Conservation (phyloP, 1,140 invertebrate species). For the Procambarus virginalis region DNA sequence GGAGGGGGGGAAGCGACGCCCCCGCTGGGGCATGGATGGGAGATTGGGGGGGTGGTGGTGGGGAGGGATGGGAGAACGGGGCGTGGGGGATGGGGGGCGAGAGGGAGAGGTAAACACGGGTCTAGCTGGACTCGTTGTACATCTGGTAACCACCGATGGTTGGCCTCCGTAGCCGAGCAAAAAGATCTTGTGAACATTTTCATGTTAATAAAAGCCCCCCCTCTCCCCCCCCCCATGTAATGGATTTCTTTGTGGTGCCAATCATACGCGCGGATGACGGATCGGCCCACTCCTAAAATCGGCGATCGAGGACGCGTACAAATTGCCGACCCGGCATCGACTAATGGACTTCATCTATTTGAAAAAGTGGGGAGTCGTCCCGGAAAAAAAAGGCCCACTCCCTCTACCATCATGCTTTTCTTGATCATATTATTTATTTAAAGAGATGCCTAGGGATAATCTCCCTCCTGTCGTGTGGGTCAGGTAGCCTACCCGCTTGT, state of each 20-base stretch:
- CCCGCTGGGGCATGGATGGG: not conserved
- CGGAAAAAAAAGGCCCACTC: slow-evolving; percentile 48
- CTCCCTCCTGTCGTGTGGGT: not conserved
- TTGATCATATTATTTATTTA: slow-evolving; percentile 67
- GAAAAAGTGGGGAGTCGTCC: slow-evolving; percentile 68
- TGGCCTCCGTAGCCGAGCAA: slow-evolving; percentile 31
- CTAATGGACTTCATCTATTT: slow-evolving; percentile 68
- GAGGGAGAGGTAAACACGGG: not conserved
- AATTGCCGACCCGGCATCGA: slow-evolving; percentile 64
- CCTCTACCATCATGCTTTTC: slow-evolving; percentile 46
- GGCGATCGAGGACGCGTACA: slow-evolving; percentile 68
- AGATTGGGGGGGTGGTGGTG: too few species aligned
- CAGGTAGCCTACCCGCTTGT: not conserved
- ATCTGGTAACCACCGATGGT: slow-evolving; percentile 8
- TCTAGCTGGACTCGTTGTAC: slow-evolving; percentile 12
- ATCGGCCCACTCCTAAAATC: slow-evolving; percentile 69
- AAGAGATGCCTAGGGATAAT: slow-evolving; percentile 46
- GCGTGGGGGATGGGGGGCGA: too few species aligned
- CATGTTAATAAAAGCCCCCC: slow-evolving; percentile 62
- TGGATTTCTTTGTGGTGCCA: slow-evolving; percentile 71
- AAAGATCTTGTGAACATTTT: slow-evolving; percentile 68
- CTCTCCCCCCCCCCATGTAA: slow-evolving; percentile 27
- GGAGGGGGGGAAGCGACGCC: not conserved
- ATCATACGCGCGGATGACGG: slow-evolving; percentile 68
- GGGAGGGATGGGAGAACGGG: too few species aligned